Percentiles rank a stretch among this genome's conserved stretches.
Conservation (phyloP, 2,888 invertebrate genomes). For the Imbricaverruca yamaguchii region DNA sequence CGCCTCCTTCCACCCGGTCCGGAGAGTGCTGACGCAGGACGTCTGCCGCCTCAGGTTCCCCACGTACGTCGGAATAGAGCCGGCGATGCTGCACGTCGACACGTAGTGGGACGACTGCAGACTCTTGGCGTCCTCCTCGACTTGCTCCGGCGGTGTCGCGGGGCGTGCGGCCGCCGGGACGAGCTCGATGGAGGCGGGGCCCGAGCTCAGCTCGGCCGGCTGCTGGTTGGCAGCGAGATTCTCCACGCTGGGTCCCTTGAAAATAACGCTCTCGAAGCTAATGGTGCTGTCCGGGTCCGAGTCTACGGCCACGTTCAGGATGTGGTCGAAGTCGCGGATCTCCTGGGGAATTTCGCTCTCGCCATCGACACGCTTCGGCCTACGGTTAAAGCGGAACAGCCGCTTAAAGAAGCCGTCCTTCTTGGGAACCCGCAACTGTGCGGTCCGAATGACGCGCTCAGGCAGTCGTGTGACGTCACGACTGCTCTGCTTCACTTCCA, state of each 20-base stretch:
- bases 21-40: background rate
- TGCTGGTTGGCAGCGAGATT: background rate
- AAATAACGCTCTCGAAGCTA: conserved; percentile 34
- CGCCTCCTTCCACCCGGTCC: too few species aligned
- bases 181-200: background rate
- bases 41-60: conserved; percentile 4
- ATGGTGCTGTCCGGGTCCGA: conserved; percentile 34
- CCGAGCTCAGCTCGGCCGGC: background rate
- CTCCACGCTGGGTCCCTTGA: conserved; percentile 30
- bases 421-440: background rate
- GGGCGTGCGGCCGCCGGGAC: background rate
- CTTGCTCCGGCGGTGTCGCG: background rate
- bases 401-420: conserved; percentile 15
- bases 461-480: background rate
- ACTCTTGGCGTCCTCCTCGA: background rate
- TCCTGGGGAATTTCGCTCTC: background rate
- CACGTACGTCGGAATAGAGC: background rate
- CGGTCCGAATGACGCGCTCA: background rate
- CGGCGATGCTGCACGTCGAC: background rate
- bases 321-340: conserved; percentile 2
- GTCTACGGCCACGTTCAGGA: conserved; percentile 20
- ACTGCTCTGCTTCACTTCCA: background rate
- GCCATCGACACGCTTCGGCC: conserved; percentile 5
- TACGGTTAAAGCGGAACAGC: background rate
- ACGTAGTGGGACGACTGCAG: background rate